A percentile compares a stretch with the other conserved stretches of the same genome.
These are phyloP conservation scores for Myotis daubentonii DNA, from an alignment of 2,797 vertebrate genomes.

Conservation along the genomic window DNA sequence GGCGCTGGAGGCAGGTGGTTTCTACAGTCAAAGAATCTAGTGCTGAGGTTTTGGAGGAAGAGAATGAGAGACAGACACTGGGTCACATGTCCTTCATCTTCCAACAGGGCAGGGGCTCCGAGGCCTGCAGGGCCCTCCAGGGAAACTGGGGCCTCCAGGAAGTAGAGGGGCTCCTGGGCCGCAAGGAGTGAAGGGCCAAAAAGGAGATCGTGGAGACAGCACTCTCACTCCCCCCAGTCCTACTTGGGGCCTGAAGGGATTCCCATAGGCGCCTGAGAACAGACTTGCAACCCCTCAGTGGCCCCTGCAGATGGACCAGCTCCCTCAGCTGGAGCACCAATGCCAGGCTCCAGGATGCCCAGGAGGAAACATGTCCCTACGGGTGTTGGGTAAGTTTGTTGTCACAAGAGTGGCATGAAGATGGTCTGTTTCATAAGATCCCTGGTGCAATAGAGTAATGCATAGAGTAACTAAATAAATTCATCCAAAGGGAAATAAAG, in stretches of 20 bases:
- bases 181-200: too few species aligned
- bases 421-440: neutral
- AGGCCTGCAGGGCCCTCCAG: too few species aligned
- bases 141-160: too few species aligned
- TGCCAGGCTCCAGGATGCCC: neutral
- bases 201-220: too few species aligned
- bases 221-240: fast-evolving
- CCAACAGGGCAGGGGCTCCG: too few species aligned
- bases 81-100: too few species aligned
- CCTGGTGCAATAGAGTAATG: neutral
- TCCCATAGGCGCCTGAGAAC: neutral
- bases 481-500: neutral
- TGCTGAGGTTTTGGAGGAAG: too few species aligned
- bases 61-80: too few species aligned
- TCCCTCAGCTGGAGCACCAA: neutral
- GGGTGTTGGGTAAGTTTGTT: fast-evolving
- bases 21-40: too few species aligned
- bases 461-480: neutral
- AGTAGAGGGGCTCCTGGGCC: too few species aligned
- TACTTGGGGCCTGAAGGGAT: neutral
- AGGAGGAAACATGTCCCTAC: fast-evolving
- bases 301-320: too few species aligned
- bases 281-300: neutral
- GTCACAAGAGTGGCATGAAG: neutral
- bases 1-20: too few species aligned